phyloP scores from a whole-genome alignment of 1,140 invertebrate genomes.

The Drosophila serrata region DNA sequence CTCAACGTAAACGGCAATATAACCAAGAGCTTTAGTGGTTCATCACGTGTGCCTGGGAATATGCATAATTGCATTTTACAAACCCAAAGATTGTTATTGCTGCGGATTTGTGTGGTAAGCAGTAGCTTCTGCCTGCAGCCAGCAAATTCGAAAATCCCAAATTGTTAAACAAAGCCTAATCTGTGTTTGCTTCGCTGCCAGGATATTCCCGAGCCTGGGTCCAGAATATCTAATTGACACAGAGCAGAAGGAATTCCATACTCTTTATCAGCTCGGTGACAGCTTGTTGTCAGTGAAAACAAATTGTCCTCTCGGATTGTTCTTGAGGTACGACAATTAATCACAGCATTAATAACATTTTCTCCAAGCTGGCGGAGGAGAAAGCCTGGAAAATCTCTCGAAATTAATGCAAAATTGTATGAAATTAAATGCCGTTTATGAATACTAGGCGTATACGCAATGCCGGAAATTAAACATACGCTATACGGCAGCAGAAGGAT shows the following conservation, averaged over 20 bases:
- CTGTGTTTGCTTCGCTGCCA: slow-evolving; percentile 50
- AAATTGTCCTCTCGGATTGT: slow-evolving; percentile 48
- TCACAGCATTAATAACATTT: slow-evolving; percentile 71
- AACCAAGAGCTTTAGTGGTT: slow-evolving; percentile 2
- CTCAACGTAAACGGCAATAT: background rate
- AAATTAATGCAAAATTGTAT: slow-evolving; percentile 46
- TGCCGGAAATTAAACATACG: slow-evolving; percentile 81
- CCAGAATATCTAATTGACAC: slow-evolving; percentile 56
- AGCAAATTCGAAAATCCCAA: slow-evolving; percentile 39
- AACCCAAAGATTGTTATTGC: slow-evolving; percentile 69
- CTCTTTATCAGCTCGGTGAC: slow-evolving; percentile 68
- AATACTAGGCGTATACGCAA: slow-evolving; percentile 68
- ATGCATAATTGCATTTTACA: slow-evolving; percentile 81
- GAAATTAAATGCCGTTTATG: slow-evolving; percentile 51
- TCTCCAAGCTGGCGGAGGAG: slow-evolving; percentile 7
- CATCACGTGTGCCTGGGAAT: slow-evolving; percentile 45
- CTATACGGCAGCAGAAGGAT: slow-evolving; percentile 51
- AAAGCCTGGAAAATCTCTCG: slow-evolving; percentile 29
- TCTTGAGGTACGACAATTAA: slow-evolving; percentile 47
- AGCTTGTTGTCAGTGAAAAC: slow-evolving; percentile 66
- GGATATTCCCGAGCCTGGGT: slow-evolving; percentile 46
- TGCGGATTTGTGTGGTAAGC: slow-evolving; percentile 61
- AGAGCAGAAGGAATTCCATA: slow-evolving; percentile 18
- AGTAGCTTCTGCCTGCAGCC: slow-evolving; percentile 11
- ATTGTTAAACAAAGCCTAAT: slow-evolving; percentile 35